These are phyloP conservation scores for Coilia nasus DNA, from an alignment of 2,797 vertebrate species.

Conservation along the genomic window DNA sequence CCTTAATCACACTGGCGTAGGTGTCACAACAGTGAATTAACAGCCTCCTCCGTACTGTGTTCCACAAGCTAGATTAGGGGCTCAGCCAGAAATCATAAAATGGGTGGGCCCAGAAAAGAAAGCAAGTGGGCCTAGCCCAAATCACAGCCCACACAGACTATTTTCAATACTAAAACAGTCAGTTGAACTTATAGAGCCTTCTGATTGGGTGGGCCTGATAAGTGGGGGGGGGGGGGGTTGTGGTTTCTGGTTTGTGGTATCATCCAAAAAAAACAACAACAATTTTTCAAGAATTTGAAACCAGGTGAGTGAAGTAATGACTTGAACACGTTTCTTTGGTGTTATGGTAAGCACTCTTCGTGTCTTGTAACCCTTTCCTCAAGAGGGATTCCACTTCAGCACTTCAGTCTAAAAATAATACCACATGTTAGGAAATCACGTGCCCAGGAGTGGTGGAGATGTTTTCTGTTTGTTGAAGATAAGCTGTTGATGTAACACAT, in stretches of 20 bases:
- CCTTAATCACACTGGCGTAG: too few species aligned
- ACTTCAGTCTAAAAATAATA: slow-evolving; percentile 35
- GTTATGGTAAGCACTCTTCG: neutral
- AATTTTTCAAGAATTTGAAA: neutral
- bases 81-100: too few species aligned
- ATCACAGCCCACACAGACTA: too few species aligned
- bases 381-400: neutral
- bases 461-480: slow-evolving; percentile 28
- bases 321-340: neutral
- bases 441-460: slow-evolving; percentile 23
- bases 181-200: too few species aligned
- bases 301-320: neutral
- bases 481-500: slow-evolving; percentile 24
- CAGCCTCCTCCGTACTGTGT: too few species aligned
- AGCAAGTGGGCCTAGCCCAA: too few species aligned
- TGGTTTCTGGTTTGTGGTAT: neutral
- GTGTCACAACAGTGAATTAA: too few species aligned
- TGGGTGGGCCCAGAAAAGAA: too few species aligned
- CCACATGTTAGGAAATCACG: slow-evolving; percentile 36
- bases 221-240: too few species aligned
- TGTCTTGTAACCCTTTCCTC: slow-evolving; percentile 26
- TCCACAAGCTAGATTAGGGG: too few species aligned
- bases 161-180: too few species aligned
- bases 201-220: too few species aligned
- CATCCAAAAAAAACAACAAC: neutral